Base-by-base conservation (phyloP, 2,113 vertebrate species). In the Cathartes aura region DNA sequence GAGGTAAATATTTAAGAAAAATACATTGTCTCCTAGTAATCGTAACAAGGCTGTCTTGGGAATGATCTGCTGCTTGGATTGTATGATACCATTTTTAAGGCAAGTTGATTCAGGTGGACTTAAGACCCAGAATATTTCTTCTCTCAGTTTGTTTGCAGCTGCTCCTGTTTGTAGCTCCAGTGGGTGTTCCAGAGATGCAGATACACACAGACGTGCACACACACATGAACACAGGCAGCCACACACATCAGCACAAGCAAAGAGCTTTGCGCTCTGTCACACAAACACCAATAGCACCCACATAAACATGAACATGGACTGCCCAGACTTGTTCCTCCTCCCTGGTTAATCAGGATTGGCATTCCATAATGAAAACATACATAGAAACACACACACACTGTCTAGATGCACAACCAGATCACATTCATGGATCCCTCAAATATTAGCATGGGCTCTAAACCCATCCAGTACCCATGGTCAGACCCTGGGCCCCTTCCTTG, bases 221-320 rank as follows among this genome's bases (percentile, higher is more conserved):
- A 40, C 5, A 59, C 0, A 14, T 8, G 4, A 82, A 27, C 52
- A 67, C 11, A 59, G 4, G 7, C 48, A 53, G 5, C 4, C 34
- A 48, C 32, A 14, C 7, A 64, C 12, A 53, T 27, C 23, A 60
- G 26, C 14, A 45, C 27, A 52, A 68, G 36, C 24, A 71, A 14
- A 56, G 21, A 14, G 16, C 10, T 63, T 63, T 63, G 23, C 1
- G 0, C 0, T 1, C 29, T 40, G 15, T 24, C 40, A 55, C 16
- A 12, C 15, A 60, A 62, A 79, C 16, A 23, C 5, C 18, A 29
- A 6, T 15, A 56, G 5, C 15, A 56, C 58, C 18, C 9, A 42
- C 0, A 0, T n/a, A 55, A 79, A 53, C 17, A 13, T 32, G 8
- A 24, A 32, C 21, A 9, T 9, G 13, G 26, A 36, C 12, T 70